Percentiles rank a stretch among this genome's conserved stretches.
Conservation (phyloP, 2,888 invertebrate genomes). For the Spodoptera littoralis region DNA sequence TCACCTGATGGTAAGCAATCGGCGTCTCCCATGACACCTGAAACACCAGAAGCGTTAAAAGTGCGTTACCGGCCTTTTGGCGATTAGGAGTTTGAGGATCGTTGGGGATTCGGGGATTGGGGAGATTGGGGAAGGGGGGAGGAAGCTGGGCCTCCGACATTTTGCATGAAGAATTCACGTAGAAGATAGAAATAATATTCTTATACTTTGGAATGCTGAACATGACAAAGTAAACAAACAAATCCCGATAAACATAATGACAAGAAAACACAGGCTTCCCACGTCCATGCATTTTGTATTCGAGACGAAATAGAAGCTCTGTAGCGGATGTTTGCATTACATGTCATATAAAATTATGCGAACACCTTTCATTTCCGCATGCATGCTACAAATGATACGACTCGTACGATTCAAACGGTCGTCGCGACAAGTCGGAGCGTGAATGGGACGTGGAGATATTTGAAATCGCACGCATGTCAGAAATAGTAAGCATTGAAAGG, state of each 20-base stretch:
- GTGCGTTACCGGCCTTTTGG: too few species aligned
- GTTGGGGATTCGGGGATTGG: too few species aligned
- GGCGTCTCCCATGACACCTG: too few species aligned
- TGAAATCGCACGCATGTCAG: conserved; percentile 17
- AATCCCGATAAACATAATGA: conserved; percentile 1
- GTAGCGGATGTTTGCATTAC: conserved; percentile 50
- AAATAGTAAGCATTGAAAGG: conserved; percentile 22
- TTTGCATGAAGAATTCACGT: too few species aligned
- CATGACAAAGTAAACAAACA: too few species aligned
- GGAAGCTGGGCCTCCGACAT: too few species aligned
- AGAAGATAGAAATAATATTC: too few species aligned
- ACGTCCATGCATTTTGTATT: conserved; percentile 51
- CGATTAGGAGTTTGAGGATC: too few species aligned
- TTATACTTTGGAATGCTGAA: too few species aligned
- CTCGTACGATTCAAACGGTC: conserved; percentile 37
- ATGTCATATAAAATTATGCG: conserved; percentile 50
- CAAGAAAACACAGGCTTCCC: conserved; percentile 34
- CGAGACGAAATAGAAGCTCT: conserved; percentile 41
- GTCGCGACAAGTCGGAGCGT: conserved; percentile 31
- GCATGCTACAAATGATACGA: conserved; percentile 42
- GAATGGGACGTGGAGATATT: conserved; percentile 40
- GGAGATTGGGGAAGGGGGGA: too few species aligned
- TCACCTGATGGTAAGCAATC: too few species aligned
- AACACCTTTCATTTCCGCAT: conserved; percentile 53
- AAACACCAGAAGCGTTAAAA: too few species aligned